Conservation (phyloP, 2,113 vertebrate species). For the Solea senegalensis region DNA sequence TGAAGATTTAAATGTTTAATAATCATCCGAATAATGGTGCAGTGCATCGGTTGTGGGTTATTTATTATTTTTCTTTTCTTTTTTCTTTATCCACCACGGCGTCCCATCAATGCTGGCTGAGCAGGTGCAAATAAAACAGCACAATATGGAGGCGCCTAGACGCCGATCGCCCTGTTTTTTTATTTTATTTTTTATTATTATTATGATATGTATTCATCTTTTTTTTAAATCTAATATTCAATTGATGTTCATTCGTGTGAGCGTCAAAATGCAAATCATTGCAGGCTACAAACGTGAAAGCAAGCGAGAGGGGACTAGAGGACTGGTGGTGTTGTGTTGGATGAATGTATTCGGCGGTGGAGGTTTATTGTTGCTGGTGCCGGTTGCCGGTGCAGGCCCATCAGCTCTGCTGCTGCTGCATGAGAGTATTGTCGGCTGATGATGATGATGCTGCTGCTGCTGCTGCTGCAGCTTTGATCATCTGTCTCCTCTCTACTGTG, state of each 20-base stretch:
- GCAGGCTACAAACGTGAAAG: no score
- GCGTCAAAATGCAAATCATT: constrained; percentile 13
- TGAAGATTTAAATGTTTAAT: no score
- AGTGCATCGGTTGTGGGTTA: constrained; percentile 39
- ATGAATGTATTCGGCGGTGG: constrained; percentile 16
- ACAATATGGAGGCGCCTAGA: constrained; percentile 46
- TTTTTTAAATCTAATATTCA: background rate
- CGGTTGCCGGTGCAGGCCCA: constrained; percentile 62
- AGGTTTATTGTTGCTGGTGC: constrained; percentile 29
- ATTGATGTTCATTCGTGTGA: constrained; percentile 1
- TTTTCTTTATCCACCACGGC: constrained; percentile 26
- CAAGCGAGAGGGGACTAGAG: constrained; percentile 19
- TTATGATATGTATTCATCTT: no score
- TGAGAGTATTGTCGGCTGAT: background rate
- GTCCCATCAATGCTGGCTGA: constrained; percentile 44
- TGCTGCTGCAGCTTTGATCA: background rate
- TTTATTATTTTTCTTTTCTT: no score
- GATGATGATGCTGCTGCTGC: background rate
- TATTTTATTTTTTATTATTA: no score
- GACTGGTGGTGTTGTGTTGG: constrained; percentile 18
- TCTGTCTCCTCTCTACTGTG: background rate
- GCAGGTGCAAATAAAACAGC: constrained; percentile 52
- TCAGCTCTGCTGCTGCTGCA: background rate
- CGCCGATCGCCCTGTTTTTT: constrained; percentile 1
- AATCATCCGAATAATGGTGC: constrained; percentile 59